A percentile compares a stretch with the other conserved stretches of the same genome.
Conservation (phyloP, 2,113 vertebrate species). For the Prionailurus viverrinus region DNA sequence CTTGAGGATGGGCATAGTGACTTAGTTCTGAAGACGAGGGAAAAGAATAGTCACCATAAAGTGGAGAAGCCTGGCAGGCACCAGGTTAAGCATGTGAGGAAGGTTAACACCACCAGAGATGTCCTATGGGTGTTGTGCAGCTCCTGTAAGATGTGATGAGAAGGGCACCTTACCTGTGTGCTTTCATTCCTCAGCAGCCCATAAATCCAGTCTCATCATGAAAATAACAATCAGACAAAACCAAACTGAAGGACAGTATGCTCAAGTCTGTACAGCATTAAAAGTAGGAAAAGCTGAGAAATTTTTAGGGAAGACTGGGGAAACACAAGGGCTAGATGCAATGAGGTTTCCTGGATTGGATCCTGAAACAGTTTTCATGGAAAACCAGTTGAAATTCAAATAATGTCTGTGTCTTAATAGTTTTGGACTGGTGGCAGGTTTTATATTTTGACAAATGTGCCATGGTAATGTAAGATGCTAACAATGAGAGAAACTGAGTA, state of each 20-base stretch:
- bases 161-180: not conserved
- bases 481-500: not conserved
- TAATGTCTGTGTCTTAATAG: not conserved
- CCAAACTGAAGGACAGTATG: not conserved
- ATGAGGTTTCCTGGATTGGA: not conserved
- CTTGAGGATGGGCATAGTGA: not conserved
- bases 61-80: not conserved
- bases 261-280: not conserved
- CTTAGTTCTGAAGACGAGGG: not conserved
- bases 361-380: not conserved
- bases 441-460: not conserved
- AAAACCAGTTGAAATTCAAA: not conserved
- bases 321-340: not conserved
- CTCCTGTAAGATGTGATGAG: not conserved
- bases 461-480: not conserved
- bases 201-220: not conserved
- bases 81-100: not conserved
- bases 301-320: not conserved
- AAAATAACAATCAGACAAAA: not conserved
- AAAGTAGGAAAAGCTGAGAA: not conserved
- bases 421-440: no score
- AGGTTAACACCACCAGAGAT: no score
- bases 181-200: not conserved
- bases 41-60: not conserved
- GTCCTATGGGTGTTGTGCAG: not conserved